Conservation (phyloP, 1,140 invertebrate species). For the Nephila pilipes region DNA sequence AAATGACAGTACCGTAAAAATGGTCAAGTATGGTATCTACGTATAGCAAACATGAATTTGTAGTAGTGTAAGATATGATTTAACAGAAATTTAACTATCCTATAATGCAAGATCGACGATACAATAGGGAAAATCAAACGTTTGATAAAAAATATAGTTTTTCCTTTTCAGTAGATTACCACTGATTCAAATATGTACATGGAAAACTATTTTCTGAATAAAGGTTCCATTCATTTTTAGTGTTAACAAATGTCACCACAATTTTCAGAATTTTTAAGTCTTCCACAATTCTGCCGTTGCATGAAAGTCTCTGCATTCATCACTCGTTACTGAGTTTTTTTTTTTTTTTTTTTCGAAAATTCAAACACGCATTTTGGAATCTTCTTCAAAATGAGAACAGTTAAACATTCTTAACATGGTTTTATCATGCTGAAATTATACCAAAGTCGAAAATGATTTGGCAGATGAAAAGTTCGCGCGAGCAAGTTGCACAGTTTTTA, state of each 20-base stretch:
- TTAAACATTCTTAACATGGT: background rate
- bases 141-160: conserved; percentile 57
- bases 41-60: conserved; percentile 26
- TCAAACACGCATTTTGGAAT: background rate
- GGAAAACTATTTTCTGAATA: conserved; percentile 16
- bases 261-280: background rate
- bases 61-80: conserved; percentile 7
- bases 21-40: background rate
- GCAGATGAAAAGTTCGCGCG: conserved; percentile 1
- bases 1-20: background rate
- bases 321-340: background rate
- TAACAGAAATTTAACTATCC: background rate
- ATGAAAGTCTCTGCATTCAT: background rate
- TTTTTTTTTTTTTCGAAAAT: background rate
- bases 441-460: background rate
- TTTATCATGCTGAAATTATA: conserved; percentile 8
- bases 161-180: background rate
- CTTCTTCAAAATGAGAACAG: background rate
- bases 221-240: background rate
- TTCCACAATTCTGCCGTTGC: background rate
- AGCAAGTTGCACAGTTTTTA: background rate
- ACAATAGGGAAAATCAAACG: background rate
- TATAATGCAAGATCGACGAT: conserved; percentile 14
- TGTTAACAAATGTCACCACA: background rate
- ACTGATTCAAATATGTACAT: conserved; percentile 37